Evolutionary conservation across 2,113 vertebrate species (phyloP).

Genomic region (Sapajus apella): DNA sequence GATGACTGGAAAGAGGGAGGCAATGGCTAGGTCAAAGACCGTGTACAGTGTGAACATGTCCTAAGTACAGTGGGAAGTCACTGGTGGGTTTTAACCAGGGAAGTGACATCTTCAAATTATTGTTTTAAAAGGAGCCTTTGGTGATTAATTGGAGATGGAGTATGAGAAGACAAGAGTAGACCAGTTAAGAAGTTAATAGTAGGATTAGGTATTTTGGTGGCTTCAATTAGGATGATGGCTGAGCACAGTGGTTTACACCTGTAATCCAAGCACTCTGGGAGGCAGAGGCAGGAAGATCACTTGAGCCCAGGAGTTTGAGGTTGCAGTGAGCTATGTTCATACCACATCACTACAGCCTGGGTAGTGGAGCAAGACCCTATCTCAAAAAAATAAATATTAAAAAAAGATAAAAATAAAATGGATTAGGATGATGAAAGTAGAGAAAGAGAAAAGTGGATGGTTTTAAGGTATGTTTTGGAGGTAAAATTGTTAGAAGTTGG

Average conservation of each 20-base stretch:
- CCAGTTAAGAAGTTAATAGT: not conserved
- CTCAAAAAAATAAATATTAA: too few species aligned
- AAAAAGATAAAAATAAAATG: too few species aligned
- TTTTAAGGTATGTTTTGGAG: conserved; percentile 30
- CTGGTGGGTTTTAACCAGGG: not conserved
- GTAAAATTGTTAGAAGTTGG: conserved; percentile 24
- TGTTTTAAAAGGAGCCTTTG: conserved; percentile 8
- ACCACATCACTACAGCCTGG: too few species aligned
- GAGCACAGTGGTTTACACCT: too few species aligned
- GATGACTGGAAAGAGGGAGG: not conserved
- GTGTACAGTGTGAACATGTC: not conserved
- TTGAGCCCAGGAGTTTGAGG: too few species aligned
- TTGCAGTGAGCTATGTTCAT: too few species aligned
- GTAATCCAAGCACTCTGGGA: too few species aligned
- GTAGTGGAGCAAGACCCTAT: too few species aligned
- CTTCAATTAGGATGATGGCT: not conserved
- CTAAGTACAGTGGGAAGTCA: not conserved
- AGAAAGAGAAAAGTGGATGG: not conserved
- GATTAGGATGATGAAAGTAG: conserved; percentile 1
- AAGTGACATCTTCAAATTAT: not conserved
- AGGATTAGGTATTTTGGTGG: not conserved
- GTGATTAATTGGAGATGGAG: not conserved
- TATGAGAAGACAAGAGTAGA: not conserved
- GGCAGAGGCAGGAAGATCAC: too few species aligned
- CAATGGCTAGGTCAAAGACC: not conserved